Conservation (phyloP, 2,113 vertebrate genomes). For the Sebastes fasciatus region DNA sequence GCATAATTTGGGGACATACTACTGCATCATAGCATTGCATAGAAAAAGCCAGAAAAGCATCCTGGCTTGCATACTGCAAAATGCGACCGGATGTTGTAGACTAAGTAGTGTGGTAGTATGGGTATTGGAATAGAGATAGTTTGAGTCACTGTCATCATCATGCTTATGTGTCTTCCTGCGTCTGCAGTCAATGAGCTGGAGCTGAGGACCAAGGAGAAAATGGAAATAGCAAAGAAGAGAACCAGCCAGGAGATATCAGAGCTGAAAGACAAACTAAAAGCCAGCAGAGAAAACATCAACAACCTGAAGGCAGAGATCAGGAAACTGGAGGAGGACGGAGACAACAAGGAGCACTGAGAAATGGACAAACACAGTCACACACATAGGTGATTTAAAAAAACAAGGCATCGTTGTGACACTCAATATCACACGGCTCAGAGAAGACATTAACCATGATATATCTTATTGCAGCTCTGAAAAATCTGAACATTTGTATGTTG, state of each 20-base stretch:
- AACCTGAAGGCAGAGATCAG: constrained; percentile 96
- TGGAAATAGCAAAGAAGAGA: constrained; percentile 96
- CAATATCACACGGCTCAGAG: not conserved
- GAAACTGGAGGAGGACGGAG: constrained; percentile 95
- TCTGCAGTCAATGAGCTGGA: constrained; percentile 93
- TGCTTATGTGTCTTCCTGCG: not conserved
- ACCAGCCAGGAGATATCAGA: constrained; percentile 98
- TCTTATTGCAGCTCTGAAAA: not conserved
- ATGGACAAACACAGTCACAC: not conserved
- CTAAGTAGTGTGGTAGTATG: too few species aligned
- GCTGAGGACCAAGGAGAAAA: constrained; percentile 94
- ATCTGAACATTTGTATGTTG: not conserved
- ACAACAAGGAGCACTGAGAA: constrained; percentile 95
- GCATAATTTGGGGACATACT: too few species aligned
- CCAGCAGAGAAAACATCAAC: constrained; percentile 98
- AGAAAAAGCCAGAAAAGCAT: too few species aligned
- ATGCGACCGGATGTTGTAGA: too few species aligned
- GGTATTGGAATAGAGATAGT: not conserved
- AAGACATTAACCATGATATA: not conserved
- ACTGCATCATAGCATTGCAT: too few species aligned
- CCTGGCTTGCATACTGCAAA: too few species aligned
- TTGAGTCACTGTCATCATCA: not conserved
- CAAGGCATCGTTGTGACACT: not conserved
- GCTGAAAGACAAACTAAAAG: constrained; percentile 97
- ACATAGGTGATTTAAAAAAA: not conserved